Conservation (phyloP, 2,888 invertebrate genomes). For the Acronicta psi region DNA sequence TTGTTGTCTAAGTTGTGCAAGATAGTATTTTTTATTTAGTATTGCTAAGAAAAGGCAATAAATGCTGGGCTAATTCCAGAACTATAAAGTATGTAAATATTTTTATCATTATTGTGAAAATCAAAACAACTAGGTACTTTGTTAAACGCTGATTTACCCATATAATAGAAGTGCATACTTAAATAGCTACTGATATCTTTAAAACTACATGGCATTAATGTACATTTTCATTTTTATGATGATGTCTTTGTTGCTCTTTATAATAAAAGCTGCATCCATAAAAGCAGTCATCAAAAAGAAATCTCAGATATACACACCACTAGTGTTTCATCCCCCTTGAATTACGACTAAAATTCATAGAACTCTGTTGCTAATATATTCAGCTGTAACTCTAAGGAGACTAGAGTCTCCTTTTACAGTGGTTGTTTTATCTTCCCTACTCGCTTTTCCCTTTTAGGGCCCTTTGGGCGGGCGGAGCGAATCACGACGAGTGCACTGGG, state of each 20-base stretch:
- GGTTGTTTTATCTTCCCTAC: conserved; percentile 47
- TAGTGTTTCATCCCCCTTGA: conserved; percentile 33
- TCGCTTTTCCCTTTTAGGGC: conserved; percentile 48
- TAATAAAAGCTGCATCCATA: conserved; percentile 37
- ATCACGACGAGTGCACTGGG: conserved; percentile 57
- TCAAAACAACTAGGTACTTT: no score
- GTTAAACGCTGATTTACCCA: no score
- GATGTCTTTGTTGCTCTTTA: conserved; percentile 40
- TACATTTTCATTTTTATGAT: conserved; percentile 16
- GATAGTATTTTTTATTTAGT: no score
- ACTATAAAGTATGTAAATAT: no score
- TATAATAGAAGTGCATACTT: no score
- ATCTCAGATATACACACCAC: conserved; percentile 48
- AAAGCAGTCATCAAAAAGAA: conserved; percentile 53
- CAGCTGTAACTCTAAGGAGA: neutral
- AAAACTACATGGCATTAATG: conserved; percentile 6
- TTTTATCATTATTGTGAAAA: no score
- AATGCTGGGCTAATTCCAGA: no score
- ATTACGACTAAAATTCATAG: conserved; percentile 9
- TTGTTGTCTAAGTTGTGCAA: conserved; percentile 31
- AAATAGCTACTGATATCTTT: neutral
- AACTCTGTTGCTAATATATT: conserved; percentile 4
- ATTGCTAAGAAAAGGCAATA: no score
- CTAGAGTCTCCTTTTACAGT: conserved; percentile 38
- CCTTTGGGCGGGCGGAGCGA: conserved; percentile 62